phyloP scores from a whole-genome alignment of 2,113 vertebrate species.

The Oreochromis niloticus region DNA sequence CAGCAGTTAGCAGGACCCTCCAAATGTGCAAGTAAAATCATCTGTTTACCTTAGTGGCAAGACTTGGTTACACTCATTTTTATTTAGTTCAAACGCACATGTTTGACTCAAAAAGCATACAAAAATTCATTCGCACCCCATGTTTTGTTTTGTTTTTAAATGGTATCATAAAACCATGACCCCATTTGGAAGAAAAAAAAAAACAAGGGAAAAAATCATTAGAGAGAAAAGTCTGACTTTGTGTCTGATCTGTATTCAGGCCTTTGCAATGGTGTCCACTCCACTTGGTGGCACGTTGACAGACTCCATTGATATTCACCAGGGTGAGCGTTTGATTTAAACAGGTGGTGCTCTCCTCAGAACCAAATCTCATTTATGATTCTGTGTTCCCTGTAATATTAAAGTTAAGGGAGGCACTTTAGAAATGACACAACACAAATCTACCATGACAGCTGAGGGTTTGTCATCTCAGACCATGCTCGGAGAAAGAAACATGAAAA shows the following conservation, averaged over 20 bases:
- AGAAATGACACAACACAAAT: conserved; percentile 1
- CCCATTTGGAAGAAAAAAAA: neutral
- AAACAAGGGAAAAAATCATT: neutral
- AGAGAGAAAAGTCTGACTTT: neutral
- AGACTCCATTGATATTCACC: conserved; percentile 38
- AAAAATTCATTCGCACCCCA: neutral
- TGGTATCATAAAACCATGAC: neutral
- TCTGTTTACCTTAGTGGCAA: neutral
- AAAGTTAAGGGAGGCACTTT: neutral
- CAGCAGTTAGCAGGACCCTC: neutral
- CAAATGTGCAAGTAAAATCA: neutral
- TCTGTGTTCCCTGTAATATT: neutral
- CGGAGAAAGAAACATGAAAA: neutral
- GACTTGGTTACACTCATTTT: neutral
- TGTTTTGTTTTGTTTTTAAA: neutral
- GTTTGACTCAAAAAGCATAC: neutral
- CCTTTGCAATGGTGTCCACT: neutral
- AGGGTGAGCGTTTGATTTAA: conserved; percentile 22
- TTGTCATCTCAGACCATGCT: neutral
- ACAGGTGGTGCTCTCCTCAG: conserved; percentile 2
- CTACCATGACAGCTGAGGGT: neutral
- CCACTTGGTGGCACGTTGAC: neutral
- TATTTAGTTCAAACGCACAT: neutral
- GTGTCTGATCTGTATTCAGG: conserved; percentile 38
- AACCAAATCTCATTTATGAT: conserved; percentile 18